Evolutionary conservation across 2,888 invertebrate species (phyloP).

Genomic region (Eutolmus rufibarbis): DNA sequence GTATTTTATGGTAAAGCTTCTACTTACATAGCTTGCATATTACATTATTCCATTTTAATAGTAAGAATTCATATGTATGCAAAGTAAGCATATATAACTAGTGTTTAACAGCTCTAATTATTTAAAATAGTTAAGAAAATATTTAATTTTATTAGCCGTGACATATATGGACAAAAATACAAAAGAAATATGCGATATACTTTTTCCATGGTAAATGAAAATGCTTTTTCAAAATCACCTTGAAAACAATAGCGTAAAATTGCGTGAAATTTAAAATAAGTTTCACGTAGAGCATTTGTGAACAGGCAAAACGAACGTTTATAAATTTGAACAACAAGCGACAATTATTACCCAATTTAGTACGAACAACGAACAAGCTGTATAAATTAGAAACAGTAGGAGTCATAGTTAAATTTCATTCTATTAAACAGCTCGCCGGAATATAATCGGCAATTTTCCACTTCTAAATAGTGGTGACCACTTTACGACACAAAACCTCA

Average conservation of each 20-base stretch:
- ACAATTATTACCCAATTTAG: background rate
- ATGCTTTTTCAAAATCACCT: background rate
- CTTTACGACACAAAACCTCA: slow-evolving; percentile 31
- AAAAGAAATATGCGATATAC: background rate
- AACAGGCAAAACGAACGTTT: background rate
- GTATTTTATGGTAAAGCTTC: too few relatives aligned
- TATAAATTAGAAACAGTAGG: slow-evolving; percentile 20
- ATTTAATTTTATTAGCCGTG: background rate
- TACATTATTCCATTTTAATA: background rate
- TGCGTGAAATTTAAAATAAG: background rate
- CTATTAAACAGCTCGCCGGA: slow-evolving; percentile 12
- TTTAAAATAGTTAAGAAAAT: background rate
- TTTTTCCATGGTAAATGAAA: background rate
- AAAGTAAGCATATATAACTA: background rate
- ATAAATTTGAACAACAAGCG: background rate
- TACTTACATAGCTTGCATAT: too few relatives aligned
- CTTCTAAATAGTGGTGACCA: background rate
- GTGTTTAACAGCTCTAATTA: background rate
- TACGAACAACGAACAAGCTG: background rate
- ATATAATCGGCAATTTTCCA: slow-evolving; percentile 27
- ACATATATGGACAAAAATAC: background rate
- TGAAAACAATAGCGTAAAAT: background rate
- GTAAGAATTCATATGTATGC: background rate
- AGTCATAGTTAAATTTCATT: background rate
- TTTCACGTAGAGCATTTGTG: background rate